These are phyloP conservation scores for Sitta europaea DNA, from an alignment of 2,113 vertebrate genomes.

Conservation along the genomic window DNA sequence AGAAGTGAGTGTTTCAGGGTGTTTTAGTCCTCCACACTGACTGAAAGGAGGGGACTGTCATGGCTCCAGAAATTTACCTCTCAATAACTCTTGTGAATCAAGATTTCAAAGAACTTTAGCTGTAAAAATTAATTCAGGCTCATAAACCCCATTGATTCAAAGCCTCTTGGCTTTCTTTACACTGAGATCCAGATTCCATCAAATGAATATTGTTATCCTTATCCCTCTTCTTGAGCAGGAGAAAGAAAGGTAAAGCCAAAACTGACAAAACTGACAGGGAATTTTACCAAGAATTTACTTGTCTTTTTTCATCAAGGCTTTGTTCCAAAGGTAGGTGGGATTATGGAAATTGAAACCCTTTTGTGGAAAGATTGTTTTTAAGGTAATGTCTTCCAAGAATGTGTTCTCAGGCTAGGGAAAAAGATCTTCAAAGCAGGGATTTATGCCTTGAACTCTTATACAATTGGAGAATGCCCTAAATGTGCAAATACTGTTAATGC, in stretches of 20 bases:
- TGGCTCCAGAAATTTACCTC: background rate
- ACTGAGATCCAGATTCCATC: background rate
- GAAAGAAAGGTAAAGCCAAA: background rate
- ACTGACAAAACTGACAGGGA: background rate
- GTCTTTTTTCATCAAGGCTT: background rate
- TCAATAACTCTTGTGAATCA: background rate
- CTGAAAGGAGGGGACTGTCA: background rate
- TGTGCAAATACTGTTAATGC: background rate
- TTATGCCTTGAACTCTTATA: background rate
- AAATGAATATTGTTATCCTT: background rate
- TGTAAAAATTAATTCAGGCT: background rate
- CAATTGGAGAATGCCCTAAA: rapidly evolving
- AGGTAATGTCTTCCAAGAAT: background rate
- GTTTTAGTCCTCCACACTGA: background rate
- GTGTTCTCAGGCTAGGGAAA: background rate
- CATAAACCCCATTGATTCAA: background rate
- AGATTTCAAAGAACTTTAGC: background rate
- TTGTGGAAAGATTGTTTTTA: background rate
- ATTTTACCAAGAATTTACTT: background rate
- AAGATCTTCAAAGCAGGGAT: background rate
- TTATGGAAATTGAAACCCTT: background rate
- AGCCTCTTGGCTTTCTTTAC: background rate
- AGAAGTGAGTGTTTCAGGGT: background rate
- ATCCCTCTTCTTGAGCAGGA: rapidly evolving
- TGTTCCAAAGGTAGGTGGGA: background rate